Conservation (phyloP, 2,888 invertebrate genomes). For the Agrotis clavis region DNA sequence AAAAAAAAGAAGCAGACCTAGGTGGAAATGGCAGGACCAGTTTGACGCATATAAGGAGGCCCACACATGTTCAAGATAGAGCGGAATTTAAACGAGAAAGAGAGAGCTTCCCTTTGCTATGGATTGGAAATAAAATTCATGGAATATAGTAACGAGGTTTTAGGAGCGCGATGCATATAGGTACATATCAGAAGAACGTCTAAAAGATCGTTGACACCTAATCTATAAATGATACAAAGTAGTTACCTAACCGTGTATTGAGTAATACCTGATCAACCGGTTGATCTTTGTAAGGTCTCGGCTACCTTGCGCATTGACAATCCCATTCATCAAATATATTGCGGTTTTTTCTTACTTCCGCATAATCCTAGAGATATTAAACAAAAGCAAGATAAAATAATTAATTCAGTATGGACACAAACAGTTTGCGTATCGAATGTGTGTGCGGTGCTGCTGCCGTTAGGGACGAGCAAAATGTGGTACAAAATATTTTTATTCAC, state of each 20-base stretch:
- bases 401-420: constrained; percentile 68
- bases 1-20: no score
- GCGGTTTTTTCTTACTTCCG: constrained; percentile 27
- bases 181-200: no score
- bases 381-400: constrained; percentile 57
- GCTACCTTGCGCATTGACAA: background rate
- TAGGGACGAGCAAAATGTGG: constrained; percentile 74
- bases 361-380: constrained; percentile 64
- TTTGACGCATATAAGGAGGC: background rate
- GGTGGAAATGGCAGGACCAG: background rate
- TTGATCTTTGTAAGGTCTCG: background rate
- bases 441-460: constrained; percentile 58
- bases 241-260: background rate
- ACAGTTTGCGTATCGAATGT: constrained; percentile 67
- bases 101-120: background rate
- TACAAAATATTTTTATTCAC: constrained; percentile 72
- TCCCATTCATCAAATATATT: constrained; percentile 15
- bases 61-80: background rate
- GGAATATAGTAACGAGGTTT: no score
- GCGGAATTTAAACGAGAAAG: background rate
- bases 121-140: no score
- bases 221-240: background rate
- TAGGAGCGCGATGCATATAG: no score
- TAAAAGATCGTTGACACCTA: background rate
- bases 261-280: background rate